Base-by-base conservation (phyloP, 2,797 vertebrate species). In the Crenuchus spilurus region DNA sequence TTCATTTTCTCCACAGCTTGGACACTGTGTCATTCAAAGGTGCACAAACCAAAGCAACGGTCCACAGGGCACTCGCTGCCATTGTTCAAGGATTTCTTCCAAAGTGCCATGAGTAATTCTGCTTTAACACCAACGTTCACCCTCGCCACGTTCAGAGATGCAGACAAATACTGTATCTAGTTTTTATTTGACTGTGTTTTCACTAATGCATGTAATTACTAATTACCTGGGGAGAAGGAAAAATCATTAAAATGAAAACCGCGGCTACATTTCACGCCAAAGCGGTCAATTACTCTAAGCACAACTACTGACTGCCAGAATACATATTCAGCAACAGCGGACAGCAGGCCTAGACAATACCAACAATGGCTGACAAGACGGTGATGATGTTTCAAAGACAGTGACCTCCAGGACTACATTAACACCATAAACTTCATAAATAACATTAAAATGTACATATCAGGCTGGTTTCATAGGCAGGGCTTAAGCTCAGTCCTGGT, bases 131-230 rank as follows among this genome's bases (percentile, higher is more conserved):
- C 42, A 42, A 42, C 65, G 41, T 54, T 51, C 41, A 10, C 14
- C 33, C 10, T 16, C 16, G 2, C 41, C 14, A n/a, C 55, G 14
- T 61, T 62, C 73, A 3, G 13, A 63, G 14, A 35, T 49, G 16
- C 26, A 42, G 55, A 75, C 54, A 54, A 75, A 75, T 28, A 41
- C 55, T 2, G 18, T 48, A 44, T 44, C 35, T 39, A 16, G 44
- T 20, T 37, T 62, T 69, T 35, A 42, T 46, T 54, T 57, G 14
- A 24, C 65, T 28, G 5, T 54, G 73, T 57, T 52, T 61, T 11
- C 14, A 49, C 65, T 75, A 69, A 75, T 75, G 73, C 66, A 65
- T 54, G 64, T 69, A 75, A 75, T 75, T 69, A 74, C 64, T 74
- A 60, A 74, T 74, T 74, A 68, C 72, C 63, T 51, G 24, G 22